These are phyloP conservation scores for Heterotis niloticus DNA, from an alignment of 2,113 vertebrate species.

Conservation along the genomic window DNA sequence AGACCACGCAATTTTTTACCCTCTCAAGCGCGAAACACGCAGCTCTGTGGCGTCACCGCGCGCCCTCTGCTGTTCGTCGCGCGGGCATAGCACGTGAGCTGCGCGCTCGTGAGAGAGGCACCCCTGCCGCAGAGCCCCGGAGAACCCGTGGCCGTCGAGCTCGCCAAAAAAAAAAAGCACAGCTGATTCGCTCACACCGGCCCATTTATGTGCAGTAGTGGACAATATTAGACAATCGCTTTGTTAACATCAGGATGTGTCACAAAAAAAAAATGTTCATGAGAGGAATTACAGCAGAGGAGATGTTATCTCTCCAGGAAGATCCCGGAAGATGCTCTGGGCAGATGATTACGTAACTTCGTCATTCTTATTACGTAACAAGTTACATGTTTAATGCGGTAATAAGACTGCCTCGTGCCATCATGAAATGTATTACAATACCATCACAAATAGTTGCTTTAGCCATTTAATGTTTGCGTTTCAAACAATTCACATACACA, in stretches of 20 bases:
- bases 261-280: too few species aligned
- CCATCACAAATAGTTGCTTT: neutral
- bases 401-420: neutral
- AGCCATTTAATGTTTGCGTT: neutral
- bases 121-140: neutral
- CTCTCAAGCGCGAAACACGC: too few species aligned
- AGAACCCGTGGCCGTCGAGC: neutral
- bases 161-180: neutral
- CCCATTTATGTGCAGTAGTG: neutral
- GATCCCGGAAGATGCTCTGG: neutral
- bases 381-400: neutral
- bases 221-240: too few species aligned
- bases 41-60: neutral
- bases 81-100: neutral
- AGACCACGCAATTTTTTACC: too few species aligned
- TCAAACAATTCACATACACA: neutral
- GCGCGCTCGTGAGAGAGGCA: neutral
- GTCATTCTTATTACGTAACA: neutral
- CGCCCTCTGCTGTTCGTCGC: constrained; percentile 1
- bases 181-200: neutral
- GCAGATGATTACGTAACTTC: neutral
- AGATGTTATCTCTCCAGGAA: neutral
- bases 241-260: too few species aligned
- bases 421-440: neutral
- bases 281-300: too few species aligned